Percentiles rank a stretch among this genome's conserved stretches.
phyloP scores from a whole-genome alignment of 2,797 vertebrate genomes.

The Dromococcyx pavoninus region DNA sequence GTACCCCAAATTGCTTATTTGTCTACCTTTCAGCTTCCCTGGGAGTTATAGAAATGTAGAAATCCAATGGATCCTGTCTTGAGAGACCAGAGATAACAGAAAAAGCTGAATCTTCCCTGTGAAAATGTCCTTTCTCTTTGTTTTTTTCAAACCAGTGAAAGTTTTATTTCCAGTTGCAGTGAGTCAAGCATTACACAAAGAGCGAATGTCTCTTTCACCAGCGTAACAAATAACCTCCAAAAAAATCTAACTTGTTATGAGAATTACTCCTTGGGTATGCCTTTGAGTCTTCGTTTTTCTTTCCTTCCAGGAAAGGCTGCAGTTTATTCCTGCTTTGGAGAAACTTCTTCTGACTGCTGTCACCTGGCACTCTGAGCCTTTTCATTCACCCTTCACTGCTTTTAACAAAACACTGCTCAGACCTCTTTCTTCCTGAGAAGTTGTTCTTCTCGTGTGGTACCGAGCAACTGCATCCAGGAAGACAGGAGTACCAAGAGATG shows the following conservation, averaged over 20 bases:
- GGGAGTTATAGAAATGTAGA: background rate
- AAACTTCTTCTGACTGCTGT: background rate
- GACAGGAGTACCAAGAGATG: background rate
- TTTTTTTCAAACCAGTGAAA: background rate
- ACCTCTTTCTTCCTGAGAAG: background rate
- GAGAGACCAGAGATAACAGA: background rate
- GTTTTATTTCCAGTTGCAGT: background rate
- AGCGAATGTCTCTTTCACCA: background rate
- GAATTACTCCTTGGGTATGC: background rate
- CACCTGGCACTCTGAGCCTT: background rate
- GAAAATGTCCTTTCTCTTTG: background rate
- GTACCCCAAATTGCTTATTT: background rate
- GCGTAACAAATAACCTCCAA: background rate
- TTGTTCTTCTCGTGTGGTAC: fast-evolving
- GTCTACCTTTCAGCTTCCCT: background rate
- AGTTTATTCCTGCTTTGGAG: background rate
- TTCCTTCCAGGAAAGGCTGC: background rate
- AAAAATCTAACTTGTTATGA: background rate
- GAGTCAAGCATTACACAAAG: background rate
- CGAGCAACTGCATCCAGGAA: background rate
- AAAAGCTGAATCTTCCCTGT: background rate
- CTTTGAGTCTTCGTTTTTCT: background rate
- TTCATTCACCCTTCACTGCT: background rate
- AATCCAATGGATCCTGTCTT: background rate
- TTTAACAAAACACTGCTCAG: background rate